These are phyloP conservation scores for Hetaerina titia DNA, from an alignment of 2,888 invertebrate species.

Conservation along the genomic window DNA sequence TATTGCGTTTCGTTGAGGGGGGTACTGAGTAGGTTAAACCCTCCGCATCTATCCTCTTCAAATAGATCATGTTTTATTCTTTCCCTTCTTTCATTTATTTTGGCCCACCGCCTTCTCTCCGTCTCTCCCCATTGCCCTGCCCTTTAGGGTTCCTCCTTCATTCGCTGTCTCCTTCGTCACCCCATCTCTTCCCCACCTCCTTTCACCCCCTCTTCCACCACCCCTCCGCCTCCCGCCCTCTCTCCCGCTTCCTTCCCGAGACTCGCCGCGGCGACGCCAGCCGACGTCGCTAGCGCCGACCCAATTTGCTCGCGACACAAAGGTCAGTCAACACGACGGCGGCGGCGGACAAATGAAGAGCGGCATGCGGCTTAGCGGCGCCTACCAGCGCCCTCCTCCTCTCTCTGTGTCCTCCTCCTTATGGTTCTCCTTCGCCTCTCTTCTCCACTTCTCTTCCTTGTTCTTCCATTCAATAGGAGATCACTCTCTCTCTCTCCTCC, in stretches of 20 bases:
- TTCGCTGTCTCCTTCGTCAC: neutral
- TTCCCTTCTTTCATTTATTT: neutral
- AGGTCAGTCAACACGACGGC: conserved; percentile 66
- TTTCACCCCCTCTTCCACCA: neutral
- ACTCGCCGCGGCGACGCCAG: conserved; percentile 59
- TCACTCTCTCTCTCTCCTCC: neutral
- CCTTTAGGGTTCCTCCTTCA: too few species aligned
- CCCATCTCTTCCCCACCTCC: neutral
- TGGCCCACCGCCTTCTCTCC: neutral
- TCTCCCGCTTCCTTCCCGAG: neutral
- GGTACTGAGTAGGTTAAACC: too few species aligned
- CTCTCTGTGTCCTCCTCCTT: neutral
- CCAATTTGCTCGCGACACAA: conserved; percentile 58
- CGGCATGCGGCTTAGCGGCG: conserved; percentile 59
- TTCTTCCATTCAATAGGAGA: neutral
- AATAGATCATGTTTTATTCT: neutral
- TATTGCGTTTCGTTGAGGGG: too few species aligned
- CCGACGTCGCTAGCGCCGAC: conserved; percentile 63
- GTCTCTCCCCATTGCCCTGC: too few species aligned
- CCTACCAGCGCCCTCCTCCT: neutral
- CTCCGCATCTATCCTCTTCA: neutral
- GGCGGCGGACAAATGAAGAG: conserved; percentile 63
- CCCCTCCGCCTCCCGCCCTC: neutral
- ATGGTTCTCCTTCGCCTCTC: neutral
- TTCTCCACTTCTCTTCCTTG: neutral